Evolutionary conservation across 2,888 invertebrate genomes (phyloP), one percentile per base, ranked within the genome.

Genomic region (Eurois occulta): DNA sequence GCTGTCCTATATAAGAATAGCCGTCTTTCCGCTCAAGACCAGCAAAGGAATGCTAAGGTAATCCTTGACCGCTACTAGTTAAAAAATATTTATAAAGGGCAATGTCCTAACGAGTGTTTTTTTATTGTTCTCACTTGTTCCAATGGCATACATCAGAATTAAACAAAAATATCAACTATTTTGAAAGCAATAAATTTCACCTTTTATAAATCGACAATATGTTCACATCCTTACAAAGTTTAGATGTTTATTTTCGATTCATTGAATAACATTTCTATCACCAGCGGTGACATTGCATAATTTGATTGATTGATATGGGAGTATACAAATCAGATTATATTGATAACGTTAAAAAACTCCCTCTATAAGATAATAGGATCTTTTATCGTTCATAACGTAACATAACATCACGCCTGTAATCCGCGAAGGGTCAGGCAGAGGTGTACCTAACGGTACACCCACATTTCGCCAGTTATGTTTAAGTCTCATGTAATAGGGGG

Each of bases 331-430:
- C 11, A 55, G 65, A 72, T 80, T 32, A 65, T n/a, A 65, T 41
- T 41, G 64, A 80, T 78, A 58, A 65, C 11, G 8, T 38, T 24
- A 35, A 58, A 72, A 69, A 80, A 78, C 48, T 24, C 21, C 64
- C 64, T 38, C 6, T 48, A 38, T 32, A 32, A 32, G 35, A 71
- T 71, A 64, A 5, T n/a, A 28, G 35, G 24, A 3, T 3, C 35
- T 60, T 62, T 70, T 4, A n/a, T 8, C 60, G 32, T 60, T 60
- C 58, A 58, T 28, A 24, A 6, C 21, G 2, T 46, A 52, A 58
- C 58, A 32, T 60, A 32, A 32, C 58, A 28, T 28, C 8, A 28
- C 16, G 52, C 52, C 11, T 24, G 24, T n/a, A 11, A n/a, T 13
- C 11, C 13, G 13, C 1, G n/a, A 55, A n/a, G n/a, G 11, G n/a